Evolutionary conservation across 2,888 invertebrate species (phyloP).

Genomic region (Drosophila subquinaria): DNA sequence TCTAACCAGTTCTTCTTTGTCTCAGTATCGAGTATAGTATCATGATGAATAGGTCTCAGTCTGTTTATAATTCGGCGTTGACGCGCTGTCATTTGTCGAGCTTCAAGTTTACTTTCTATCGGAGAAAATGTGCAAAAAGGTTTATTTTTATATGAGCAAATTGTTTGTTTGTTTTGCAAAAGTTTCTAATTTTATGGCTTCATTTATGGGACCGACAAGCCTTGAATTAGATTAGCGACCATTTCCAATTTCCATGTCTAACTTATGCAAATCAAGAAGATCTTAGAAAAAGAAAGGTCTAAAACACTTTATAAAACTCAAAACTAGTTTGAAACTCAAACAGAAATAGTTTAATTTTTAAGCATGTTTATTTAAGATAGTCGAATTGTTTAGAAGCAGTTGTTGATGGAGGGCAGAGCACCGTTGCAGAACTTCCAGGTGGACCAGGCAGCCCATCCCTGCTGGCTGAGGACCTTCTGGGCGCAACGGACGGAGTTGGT

Average conservation of each 20-base stretch:
- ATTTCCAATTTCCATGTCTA: constrained; percentile 14
- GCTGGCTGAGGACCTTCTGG: constrained; percentile 69
- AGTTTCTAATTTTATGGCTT: constrained; percentile 62
- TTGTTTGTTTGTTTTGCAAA: constrained; percentile 58
- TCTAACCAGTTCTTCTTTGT: constrained; percentile 40
- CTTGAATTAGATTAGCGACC: constrained; percentile 43
- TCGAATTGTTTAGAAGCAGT: constrained; percentile 65
- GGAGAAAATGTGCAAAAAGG: constrained; percentile 57
- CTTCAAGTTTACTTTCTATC: constrained; percentile 65
- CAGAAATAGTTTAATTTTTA: constrained; percentile 4
- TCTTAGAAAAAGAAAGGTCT: constrained; percentile 5
- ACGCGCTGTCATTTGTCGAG: constrained; percentile 49
- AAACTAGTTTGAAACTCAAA: background rate
- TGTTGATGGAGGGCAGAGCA: constrained; percentile 68
- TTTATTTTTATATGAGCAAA: constrained; percentile 46
- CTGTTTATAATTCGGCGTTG: constrained; percentile 60
- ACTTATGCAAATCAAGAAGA: constrained; percentile 26
- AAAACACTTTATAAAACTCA: background rate
- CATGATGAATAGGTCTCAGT: constrained; percentile 47
- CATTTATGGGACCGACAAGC: constrained; percentile 34
- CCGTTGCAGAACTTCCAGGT: constrained; percentile 75
- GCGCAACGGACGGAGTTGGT: constrained; percentile 74
- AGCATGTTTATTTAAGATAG: constrained; percentile 23
- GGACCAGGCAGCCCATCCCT: constrained; percentile 83
- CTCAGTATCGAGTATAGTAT: constrained; percentile 11